A percentile compares a stretch with the other conserved stretches of the same genome.
These are phyloP conservation scores for Steinernema hermaphroditum DNA, from an alignment of 2,888 invertebrate genomes.

Conservation along the genomic window DNA sequence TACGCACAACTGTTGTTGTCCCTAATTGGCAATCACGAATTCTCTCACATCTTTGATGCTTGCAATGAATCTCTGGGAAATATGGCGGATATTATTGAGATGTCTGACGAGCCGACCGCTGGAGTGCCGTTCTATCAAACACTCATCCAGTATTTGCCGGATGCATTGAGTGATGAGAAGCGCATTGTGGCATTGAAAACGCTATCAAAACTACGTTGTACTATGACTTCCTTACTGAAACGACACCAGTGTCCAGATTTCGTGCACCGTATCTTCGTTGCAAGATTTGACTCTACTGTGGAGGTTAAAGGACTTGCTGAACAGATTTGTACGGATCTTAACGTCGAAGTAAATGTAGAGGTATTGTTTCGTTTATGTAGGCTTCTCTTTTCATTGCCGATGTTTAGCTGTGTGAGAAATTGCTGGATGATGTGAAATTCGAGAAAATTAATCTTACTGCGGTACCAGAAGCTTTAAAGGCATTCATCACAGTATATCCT, in stretches of 20 bases:
- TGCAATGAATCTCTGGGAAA: neutral
- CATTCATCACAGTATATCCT: constrained; percentile 44
- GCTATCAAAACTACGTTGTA: neutral
- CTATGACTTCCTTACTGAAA: neutral
- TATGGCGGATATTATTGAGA: constrained; percentile 16
- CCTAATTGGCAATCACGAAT: neutral
- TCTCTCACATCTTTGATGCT: neutral
- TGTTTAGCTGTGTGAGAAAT: neutral
- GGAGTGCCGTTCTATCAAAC: neutral
- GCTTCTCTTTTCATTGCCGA: neutral
- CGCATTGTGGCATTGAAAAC: neutral
- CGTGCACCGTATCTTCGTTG: constrained; percentile 17
- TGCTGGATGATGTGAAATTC: neutral
- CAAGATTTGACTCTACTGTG: neutral
- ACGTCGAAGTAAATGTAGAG: neutral
- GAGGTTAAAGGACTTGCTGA: neutral
- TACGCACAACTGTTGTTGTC: neutral
- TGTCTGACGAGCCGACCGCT: neutral
- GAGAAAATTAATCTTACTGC: neutral
- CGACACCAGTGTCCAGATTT: neutral
- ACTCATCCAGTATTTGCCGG: neutral
- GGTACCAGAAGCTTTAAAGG: constrained; percentile 19
- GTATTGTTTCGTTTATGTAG: neutral
- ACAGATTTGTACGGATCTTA: neutral
- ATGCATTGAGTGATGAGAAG: neutral